Conservation (phyloP, 2,888 invertebrate genomes). For the Hecatera dysodea region DNA sequence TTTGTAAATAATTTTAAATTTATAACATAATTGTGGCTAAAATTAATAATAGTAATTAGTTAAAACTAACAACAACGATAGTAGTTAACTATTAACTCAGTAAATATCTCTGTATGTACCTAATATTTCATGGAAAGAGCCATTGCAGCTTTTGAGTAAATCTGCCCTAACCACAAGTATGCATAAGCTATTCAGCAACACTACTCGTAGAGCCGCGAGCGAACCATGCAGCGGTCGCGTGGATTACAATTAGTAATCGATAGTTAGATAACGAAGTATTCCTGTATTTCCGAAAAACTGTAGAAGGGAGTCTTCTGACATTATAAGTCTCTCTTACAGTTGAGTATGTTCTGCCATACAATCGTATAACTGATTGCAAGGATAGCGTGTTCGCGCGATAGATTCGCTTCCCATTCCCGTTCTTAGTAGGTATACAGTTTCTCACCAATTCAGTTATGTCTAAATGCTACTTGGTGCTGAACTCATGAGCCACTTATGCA, state of each 20-base stretch:
- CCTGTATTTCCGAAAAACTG: not conserved
- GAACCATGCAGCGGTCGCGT: not conserved
- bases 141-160: not conserved
- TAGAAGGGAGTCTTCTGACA: too few species aligned
- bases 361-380: too few species aligned
- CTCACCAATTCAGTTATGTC: slow-evolving; percentile 5
- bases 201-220: not conserved
- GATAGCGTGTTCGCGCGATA: too few species aligned
- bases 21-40: too few species aligned
- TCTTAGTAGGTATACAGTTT: not conserved
- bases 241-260: not conserved
- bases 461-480: slow-evolving; percentile 29
- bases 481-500: slow-evolving; percentile 19
- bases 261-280: not conserved
- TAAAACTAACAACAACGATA: too few species aligned
- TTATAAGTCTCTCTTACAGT: too few species aligned
- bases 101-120: not conserved
- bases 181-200: not conserved
- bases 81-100: not conserved
- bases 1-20: too few species aligned
- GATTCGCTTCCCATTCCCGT: too few species aligned
- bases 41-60: too few species aligned
- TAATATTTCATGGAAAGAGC: not conserved
- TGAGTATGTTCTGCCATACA: too few species aligned
- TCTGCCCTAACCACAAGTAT: not conserved